phyloP scores from a whole-genome alignment of 2,888 invertebrate species.

The Nyleta sp. region DNA sequence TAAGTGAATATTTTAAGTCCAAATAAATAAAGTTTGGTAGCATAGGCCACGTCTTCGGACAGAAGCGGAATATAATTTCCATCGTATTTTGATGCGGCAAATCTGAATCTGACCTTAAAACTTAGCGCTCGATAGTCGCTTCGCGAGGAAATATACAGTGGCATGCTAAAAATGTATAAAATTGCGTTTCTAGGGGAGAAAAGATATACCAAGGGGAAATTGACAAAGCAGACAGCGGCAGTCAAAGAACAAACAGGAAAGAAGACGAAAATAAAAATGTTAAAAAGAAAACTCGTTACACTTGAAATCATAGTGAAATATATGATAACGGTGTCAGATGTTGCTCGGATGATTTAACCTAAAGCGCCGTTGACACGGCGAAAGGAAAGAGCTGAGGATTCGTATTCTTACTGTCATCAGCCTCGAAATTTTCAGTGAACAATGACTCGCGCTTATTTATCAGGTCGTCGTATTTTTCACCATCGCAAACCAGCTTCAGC shows the following conservation, averaged over 20 bases:
- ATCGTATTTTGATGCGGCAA: conserved; percentile 18
- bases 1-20: background rate
- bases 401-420: background rate
- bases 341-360: too few relatives aligned
- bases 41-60: background rate
- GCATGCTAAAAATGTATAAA: conserved; percentile 24
- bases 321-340: too few relatives aligned
- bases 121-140: conserved; percentile 27
- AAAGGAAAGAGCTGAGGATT: too few relatives aligned
- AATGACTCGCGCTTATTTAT: conserved; percentile 16
- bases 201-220: too few relatives aligned
- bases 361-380: too few relatives aligned
- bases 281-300: too few relatives aligned
- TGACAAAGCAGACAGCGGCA: too few relatives aligned
- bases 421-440: background rate
- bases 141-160: conserved; percentile 10
- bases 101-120: conserved; percentile 31
- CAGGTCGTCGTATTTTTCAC: conserved; percentile 54
- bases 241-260: too few relatives aligned
- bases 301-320: too few relatives aligned
- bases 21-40: conserved; percentile 3
- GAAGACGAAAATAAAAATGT: too few relatives aligned
- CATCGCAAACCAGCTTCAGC: conserved; percentile 71
- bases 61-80: background rate
- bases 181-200: conserved; percentile 24